Conservation (phyloP, 2,113 vertebrate genomes). For the Phylloscopus whistleri region DNA sequence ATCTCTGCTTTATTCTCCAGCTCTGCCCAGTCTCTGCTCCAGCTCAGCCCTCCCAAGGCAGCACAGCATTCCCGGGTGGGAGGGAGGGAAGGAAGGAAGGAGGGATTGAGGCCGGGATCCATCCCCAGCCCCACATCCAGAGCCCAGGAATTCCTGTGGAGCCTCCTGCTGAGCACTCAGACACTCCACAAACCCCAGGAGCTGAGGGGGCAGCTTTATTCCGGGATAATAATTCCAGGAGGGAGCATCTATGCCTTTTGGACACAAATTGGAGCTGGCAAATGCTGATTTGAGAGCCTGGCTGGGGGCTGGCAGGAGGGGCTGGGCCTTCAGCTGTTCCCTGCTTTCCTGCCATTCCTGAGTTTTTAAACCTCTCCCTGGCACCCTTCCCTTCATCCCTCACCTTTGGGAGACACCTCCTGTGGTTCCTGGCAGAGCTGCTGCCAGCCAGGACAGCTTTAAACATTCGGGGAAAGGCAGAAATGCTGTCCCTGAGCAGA, state of each 20-base stretch:
- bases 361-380: neutral
- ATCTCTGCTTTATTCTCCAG: no score
- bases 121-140: neutral
- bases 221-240: accelerated
- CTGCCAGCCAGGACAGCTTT: accelerated
- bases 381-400: neutral
- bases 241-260: neutral
- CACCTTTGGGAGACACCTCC: neutral
- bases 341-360: neutral
- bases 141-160: neutral
- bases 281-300: neutral
- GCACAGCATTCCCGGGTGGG: no score
- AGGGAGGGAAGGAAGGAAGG: neutral
- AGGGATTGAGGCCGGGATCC: neutral
- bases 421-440: neutral
- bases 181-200: accelerated
- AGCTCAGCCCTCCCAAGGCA: no score
- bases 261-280: neutral
- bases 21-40: no score
- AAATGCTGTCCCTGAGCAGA: neutral
- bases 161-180: accelerated
- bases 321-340: neutral
- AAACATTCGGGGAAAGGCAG: neutral
- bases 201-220: neutral
- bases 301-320: neutral